Evolutionary conservation across 1,140 invertebrate genomes (phyloP), one percentile per base, ranked within the genome.

Genomic region (Zaprionus inermis): DNA sequence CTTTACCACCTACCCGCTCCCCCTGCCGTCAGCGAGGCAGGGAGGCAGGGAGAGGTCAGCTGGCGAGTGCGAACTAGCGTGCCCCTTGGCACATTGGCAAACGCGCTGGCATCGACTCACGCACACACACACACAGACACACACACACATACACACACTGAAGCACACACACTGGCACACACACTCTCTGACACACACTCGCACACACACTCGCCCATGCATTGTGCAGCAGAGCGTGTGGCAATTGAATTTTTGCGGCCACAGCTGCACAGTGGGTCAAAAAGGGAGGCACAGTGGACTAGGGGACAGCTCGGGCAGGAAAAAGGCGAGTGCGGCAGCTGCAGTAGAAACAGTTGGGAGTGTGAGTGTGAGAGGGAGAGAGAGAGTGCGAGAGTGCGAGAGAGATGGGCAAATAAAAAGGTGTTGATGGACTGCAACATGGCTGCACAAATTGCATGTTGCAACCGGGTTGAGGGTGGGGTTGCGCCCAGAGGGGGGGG

Each of bases 381-480:
- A 72, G 22, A 30, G 36, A 46, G 22, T 18, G 38, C 28, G 58
- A 32, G 16, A 22, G 7, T 12, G 11, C 1, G 11, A 49, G 16
- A 20, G 3, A 22, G 18, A 46, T 16, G 11, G 24, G 12, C 66
- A 56, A 71, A 76, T 88, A 79, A 79, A 82, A 79, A 88, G 83
- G 83, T 86, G 83, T 88, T 86, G 79, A 86, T 89, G 73, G 79
- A 82, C 83, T 88, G 82, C 72, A 76, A 86, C 83, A 86, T 88
- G 83, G 66, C 68, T 72, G 78, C 78, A 85, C 84, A 89, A 86
- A 86, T 86, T 86, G 83, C 79, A 86, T 81, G 69, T 69, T 61
- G 71, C 72, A 71, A 32, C n/a, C 20, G 54, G 16, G 3, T 28
- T 4, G 16, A 32, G 38, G 16, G 41, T 20, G 51, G 57, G 16